These are phyloP conservation scores for Entomyzon cyanotis DNA, from an alignment of 2,113 vertebrate species.

Conservation along the genomic window DNA sequence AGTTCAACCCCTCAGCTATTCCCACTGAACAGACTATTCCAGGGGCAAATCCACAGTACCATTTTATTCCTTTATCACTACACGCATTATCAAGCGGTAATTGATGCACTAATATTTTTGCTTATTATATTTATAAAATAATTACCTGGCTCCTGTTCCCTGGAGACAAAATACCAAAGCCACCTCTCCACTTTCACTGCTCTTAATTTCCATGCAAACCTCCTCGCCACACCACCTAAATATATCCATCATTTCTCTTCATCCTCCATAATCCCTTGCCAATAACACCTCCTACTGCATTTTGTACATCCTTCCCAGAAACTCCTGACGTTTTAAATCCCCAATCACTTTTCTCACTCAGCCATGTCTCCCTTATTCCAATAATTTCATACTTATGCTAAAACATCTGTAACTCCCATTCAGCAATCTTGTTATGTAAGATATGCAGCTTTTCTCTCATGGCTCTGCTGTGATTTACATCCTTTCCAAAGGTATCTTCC, in stretches of 20 bases:
- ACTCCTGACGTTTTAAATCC: conserved; percentile 27
- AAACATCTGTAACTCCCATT: conserved; percentile 32
- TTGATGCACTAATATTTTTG: not conserved
- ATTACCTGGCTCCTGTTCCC: not conserved
- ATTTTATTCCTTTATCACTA: not conserved
- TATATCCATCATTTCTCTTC: not conserved
- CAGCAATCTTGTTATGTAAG: not conserved
- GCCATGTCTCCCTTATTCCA: not conserved
- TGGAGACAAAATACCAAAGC: not conserved
- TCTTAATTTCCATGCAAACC: not conserved
- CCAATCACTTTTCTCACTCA: not conserved
- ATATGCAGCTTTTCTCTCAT: not conserved
- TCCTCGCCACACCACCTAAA: not conserved
- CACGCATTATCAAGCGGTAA: not conserved
- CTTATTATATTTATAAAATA: not conserved
- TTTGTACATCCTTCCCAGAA: not conserved
- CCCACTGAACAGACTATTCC: not conserved
- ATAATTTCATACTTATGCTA: not conserved
- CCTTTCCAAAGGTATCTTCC: not conserved
- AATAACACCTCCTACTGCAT: conserved; percentile 4
- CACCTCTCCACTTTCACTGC: not conserved
- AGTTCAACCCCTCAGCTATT: not conserved
- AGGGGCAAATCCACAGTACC: not conserved
- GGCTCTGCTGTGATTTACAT: conserved; percentile 23
- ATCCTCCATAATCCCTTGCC: not conserved